Base-by-base conservation (phyloP, 2,888 invertebrate genomes). In the Coelinius sp. region DNA sequence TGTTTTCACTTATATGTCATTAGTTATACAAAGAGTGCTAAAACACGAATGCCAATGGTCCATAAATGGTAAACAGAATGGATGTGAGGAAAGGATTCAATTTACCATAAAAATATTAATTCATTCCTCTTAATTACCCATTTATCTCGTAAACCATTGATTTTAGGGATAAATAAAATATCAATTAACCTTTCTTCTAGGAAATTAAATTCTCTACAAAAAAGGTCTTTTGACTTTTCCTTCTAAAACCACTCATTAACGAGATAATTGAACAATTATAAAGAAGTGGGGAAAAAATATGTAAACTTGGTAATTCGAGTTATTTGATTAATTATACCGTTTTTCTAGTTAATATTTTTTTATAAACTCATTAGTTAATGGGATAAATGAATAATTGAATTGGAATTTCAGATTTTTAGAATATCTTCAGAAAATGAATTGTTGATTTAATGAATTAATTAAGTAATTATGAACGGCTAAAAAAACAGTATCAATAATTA, bases 401-500 rank as follows among this genome's bases (percentile, higher is more conserved):
- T n/a, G n/a, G n/a, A n/a, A n/a, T n/a, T 12, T 27, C 3, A n/a
- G 25, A 24, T 53, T 14, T 10, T 56, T 14, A 27, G n/a, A 35
- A 35, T 6, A 14, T 10, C 2, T 7, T 31, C 10, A 17, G 31
- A 31, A 31, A 25, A 31, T 27, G 46, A n/a, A 20, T 25, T 49
- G 0, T 49, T 14, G 8, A 49, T 49, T n/a, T n/a, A n/a, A n/a
- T n/a, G n/a, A n/a, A n/a, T n/a, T n/a, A 10, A 41, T 52, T 12
- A 44, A 46, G 31, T 10, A 6, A 17, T 6, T 8, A 49, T 20
- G 46, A 49, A 20, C 8, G 8, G 8, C 46, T 49, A 49, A 38
- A 70, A 20, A 38, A 41, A 62, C 80, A 77, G 77, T 83, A 80
- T 84, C 77, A 81, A 83, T 83, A 81, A 82, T 84, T 72, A 80